phyloP scores from a whole-genome alignment of 2,888 invertebrate species.

The Orthonevra nobilis region DNA sequence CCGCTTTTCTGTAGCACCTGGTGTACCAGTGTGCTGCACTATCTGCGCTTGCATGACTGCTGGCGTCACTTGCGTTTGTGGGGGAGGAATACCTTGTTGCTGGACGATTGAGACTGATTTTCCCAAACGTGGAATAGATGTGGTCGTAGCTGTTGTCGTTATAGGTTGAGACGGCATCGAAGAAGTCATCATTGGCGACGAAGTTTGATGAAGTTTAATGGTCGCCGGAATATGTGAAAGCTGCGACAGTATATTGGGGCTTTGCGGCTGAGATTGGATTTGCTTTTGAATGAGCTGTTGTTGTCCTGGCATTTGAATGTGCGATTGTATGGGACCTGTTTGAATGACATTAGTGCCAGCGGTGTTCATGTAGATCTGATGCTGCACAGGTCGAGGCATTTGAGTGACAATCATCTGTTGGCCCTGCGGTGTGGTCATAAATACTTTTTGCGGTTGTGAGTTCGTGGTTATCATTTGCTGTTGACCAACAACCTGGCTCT shows the following conservation, averaged over 20 bases:
- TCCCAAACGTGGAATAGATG: slow-evolving; percentile 72
- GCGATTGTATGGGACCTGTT: slow-evolving; percentile 80
- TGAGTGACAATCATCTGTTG: slow-evolving; percentile 85
- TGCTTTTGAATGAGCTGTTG: slow-evolving; percentile 75
- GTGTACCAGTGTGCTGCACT: slow-evolving; percentile 78
- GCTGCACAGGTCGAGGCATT: slow-evolving; percentile 77
- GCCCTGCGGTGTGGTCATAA: slow-evolving; percentile 84
- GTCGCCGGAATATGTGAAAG: slow-evolving; percentile 79
- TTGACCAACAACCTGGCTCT: slow-evolving; percentile 73
- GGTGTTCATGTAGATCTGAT: slow-evolving; percentile 70
- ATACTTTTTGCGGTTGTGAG: slow-evolving; percentile 81
- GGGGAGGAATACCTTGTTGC: slow-evolving; percentile 79
- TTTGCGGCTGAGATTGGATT: slow-evolving; percentile 59
- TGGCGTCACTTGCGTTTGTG: slow-evolving; percentile 83
- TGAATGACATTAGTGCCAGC: slow-evolving; percentile 70
- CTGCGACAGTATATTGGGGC: slow-evolving; percentile 75
- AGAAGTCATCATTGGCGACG: slow-evolving; percentile 67
- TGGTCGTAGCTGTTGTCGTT: slow-evolving; percentile 70
- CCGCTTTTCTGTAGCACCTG: slow-evolving; percentile 76
- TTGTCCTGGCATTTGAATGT: slow-evolving; percentile 80
- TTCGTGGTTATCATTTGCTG: slow-evolving; percentile 75
- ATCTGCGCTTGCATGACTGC: slow-evolving; percentile 71
- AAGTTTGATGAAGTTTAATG: slow-evolving; percentile 81
- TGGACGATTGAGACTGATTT: slow-evolving; percentile 76
- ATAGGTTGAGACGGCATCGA: slow-evolving; percentile 57